Evolutionary conservation across 2,797 vertebrate species (phyloP), one percentile per base, ranked within the genome.

Genomic region (Masticophis lateralis): DNA sequence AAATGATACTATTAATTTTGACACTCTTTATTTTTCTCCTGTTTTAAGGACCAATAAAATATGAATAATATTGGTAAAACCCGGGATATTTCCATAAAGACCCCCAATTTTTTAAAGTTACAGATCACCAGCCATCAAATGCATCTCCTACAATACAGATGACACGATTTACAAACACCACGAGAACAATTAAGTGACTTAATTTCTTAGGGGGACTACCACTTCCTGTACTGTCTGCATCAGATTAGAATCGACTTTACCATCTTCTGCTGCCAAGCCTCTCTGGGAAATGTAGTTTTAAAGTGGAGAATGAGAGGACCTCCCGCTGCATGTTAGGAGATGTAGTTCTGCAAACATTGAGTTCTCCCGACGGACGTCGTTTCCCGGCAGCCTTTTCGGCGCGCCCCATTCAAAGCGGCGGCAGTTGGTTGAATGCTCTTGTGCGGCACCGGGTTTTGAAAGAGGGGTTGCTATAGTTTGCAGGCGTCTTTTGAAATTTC

Each of bases 301-400:
- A 69, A 28, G 55, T 13, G 0, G 18, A n/a, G 3, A 25, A 12
- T 2, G 27, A 18, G 63, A 11, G 6, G 1, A 6, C 32, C 25
- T 25, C 51, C 56, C 63, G n/a, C 0, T 11, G 87, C 56, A 56
- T 83, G 56, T 66, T 93, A 0, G 86, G 32, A 56, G 27, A 5
- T 37, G 90, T 91, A 93, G 90, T 91, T 89, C 53, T 32, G 87
- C 0, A 22, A n/a, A 27, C 0, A 25, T 43, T 12, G 10, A 20
- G 3, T 5, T 28, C 55, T 16, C 28, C 27, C 6, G 47, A 12
- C 11, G 2, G 51, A 59, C 87, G 86, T 56, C 4, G 8, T 56
- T 93, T 93, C 90, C 93, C 93, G 87, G 93, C 87, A 89, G 32
- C 87, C 93, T 89, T 86, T 86, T 74, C 90, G 90, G 93, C 69